Conservation (phyloP, 2,797 vertebrate species). For the Silurus aristotelis region DNA sequence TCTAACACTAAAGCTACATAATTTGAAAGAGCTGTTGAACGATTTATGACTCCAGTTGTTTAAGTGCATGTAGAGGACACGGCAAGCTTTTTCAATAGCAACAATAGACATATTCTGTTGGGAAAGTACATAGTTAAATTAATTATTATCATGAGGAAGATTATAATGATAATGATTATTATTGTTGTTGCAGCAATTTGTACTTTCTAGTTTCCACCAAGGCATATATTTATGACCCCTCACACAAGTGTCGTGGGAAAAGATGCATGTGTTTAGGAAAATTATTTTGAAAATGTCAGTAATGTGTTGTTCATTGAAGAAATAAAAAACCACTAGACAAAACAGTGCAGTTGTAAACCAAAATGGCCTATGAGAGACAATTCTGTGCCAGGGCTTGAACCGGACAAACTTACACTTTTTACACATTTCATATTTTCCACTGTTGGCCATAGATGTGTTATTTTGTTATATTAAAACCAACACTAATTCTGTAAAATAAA, state of each 20-base stretch:
- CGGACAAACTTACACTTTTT: background rate
- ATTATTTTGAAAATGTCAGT: too few species aligned
- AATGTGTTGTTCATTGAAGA: too few species aligned
- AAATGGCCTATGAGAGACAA: background rate
- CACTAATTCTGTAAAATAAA: background rate
- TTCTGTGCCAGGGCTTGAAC: background rate
- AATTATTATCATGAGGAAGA: background rate
- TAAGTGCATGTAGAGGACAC: conserved; percentile 6
- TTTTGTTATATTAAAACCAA: background rate
- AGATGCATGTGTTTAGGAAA: background rate
- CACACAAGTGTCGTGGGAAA: conserved; percentile 16
- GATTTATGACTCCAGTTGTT: conserved; percentile 8
- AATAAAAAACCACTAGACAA: conserved; percentile 1
- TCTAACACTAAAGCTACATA: conserved; percentile 18
- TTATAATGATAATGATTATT: too few species aligned
- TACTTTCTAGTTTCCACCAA: conserved; percentile 28
- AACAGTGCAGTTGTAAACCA: background rate
- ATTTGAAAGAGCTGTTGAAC: conserved; percentile 36
- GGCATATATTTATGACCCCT: conserved; percentile 11
- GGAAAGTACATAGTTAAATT: too few species aligned
- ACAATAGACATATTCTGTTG: background rate
- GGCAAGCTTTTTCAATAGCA: conserved; percentile 22
- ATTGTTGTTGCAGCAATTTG: background rate
- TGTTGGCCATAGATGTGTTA: background rate
- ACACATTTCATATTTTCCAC: background rate